Base-by-base conservation (phyloP, 2,113 vertebrate species). In the Orycteropus afer region DNA sequence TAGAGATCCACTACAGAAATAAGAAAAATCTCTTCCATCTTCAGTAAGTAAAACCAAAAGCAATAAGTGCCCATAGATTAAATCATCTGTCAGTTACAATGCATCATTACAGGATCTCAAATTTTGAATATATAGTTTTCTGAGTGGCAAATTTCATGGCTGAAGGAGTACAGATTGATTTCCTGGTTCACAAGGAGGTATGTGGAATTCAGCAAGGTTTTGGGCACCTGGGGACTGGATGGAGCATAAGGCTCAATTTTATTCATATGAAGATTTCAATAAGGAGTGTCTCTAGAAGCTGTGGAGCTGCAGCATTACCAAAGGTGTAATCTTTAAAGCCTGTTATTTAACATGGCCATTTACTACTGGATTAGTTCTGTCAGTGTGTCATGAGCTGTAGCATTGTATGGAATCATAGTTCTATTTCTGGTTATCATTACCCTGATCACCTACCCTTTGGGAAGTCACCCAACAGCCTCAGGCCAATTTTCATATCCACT, bases 51-150 rank as follows among this genome's bases (percentile, higher is more conserved):
- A 63, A 96, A 93, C 1, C 42, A 95, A 95, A 96, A 69, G 76
- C 76, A 97, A 32, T 42, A 74, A 63, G 40, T 83, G 42, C 61
- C 92, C 90, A 61, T 1, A 13, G 86, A 96, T 97, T 89, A 96
- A 96, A 96, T 89, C 79, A 73, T 84, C 89, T 97, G 89, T 96
- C 97, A 97, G 80, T 97, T 97, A 78, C 0, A 0, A 96, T 91
- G 86, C 84, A 96, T 91, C 96, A 85, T 51, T 94, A 78, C 59
- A 93, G 77, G 71, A 90, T 77, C 96, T 96, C 87, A 80, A 90
- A 97, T 97, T 97, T 98, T 96, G 94, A 97, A 97, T 97, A 98
- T 87, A 69, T 91, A 87, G 74, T 93, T 97, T 95, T 96, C 89
- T 92, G 87, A 97, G 88, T 61, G 94, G 89, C 51, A 97, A 97